These are phyloP conservation scores for Diarsia mendica DNA, from an alignment of 2,888 invertebrate genomes.

Conservation along the genomic window DNA sequence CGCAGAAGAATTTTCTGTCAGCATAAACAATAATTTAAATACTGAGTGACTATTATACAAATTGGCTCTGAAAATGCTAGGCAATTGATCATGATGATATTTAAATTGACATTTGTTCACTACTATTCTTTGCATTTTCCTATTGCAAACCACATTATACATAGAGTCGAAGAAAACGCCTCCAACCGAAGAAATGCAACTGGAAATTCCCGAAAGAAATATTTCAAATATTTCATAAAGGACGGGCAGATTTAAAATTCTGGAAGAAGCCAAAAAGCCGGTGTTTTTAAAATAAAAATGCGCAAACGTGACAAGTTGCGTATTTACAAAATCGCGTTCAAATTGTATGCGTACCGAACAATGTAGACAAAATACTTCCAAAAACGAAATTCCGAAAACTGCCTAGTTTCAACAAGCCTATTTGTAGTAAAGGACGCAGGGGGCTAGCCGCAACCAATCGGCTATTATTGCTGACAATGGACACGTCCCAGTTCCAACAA, in stretches of 20 bases:
- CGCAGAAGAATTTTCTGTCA: neutral
- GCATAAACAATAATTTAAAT: constrained; percentile 6
- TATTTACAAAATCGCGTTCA: neutral
- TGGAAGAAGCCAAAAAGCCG: neutral
- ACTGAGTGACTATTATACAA: neutral
- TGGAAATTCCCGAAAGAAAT: neutral
- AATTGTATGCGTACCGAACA: constrained; percentile 21
- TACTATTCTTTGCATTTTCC: neutral
- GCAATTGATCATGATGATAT: neutral
- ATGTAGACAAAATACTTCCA: constrained; percentile 1
- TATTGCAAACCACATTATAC: neutral
- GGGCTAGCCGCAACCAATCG: constrained; percentile 53
- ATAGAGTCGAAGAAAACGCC: constrained; percentile 1
- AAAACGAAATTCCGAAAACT: constrained; percentile 40
- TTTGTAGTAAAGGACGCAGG: constrained; percentile 45
- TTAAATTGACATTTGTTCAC: neutral
- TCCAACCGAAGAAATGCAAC: neutral
- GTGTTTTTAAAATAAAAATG: neutral
- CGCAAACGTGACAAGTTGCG: constrained; percentile 16
- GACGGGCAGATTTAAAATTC: too few relatives aligned
- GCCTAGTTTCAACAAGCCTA: constrained; percentile 36
- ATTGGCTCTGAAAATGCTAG: neutral
- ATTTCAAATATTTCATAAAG: neutral
- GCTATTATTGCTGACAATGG: constrained; percentile 42
- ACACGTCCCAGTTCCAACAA: constrained; percentile 46